Evolutionary conservation across 2,797 vertebrate genomes (phyloP).

Genomic region (Argyrosomus regius): DNA sequence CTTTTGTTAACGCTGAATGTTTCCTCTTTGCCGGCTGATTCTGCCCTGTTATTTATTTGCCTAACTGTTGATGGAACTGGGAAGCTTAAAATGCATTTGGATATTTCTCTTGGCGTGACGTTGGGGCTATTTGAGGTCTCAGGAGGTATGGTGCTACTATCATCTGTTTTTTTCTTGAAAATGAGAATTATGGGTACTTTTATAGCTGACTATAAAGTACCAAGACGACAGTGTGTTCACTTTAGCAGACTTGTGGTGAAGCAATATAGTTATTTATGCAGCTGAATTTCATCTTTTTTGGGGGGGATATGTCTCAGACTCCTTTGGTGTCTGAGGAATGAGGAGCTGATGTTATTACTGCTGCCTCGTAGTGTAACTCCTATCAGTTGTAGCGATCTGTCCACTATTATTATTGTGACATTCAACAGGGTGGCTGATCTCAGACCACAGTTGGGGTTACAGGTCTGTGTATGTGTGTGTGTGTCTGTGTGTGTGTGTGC

Average conservation of each 20-base stretch:
- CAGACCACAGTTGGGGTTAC: slow-evolving; percentile 7
- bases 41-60: slow-evolving; percentile 29
- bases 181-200: slow-evolving; percentile 54
- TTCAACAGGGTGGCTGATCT: slow-evolving; percentile 39
- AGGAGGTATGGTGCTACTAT: slow-evolving; percentile 72
- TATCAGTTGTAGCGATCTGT: slow-evolving; percentile 33
- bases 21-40: slow-evolving; percentile 23
- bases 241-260: slow-evolving; percentile 66
- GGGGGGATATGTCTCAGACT: slow-evolving; percentile 12
- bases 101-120: slow-evolving; percentile 68
- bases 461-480: slow-evolving; percentile 36
- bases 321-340: slow-evolving; percentile 27
- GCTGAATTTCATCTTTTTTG: slow-evolving; percentile 52
- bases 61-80: slow-evolving; percentile 47
- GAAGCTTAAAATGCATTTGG: slow-evolving; percentile 69
- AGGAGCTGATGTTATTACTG: slow-evolving; percentile 28
- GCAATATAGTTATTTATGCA: slow-evolving; percentile 52
- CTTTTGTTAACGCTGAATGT: slow-evolving; percentile 32
- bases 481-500: slow-evolving; percentile 36
- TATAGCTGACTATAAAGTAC: slow-evolving; percentile 58
- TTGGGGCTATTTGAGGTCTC: slow-evolving; percentile 51
- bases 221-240: slow-evolving; percentile 43
- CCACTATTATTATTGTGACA: slow-evolving; percentile 54
- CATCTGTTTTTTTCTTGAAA: slow-evolving; percentile 46
- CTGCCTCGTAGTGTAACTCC: slow-evolving; percentile 16